phyloP scores from a whole-genome alignment of 2,797 vertebrate genomes.

The Parotocinclus haroldoi region DNA sequence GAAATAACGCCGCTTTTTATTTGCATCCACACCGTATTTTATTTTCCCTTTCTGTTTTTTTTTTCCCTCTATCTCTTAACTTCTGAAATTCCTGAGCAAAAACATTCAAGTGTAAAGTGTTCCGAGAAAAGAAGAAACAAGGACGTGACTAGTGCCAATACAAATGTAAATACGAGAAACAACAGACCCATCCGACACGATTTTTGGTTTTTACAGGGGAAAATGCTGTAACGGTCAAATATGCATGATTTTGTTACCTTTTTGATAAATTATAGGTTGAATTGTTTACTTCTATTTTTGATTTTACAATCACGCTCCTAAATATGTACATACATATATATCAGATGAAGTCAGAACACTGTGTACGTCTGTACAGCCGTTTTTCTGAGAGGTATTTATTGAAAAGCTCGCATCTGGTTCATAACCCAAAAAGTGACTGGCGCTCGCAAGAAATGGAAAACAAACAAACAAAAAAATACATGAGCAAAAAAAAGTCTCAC shows the following conservation, averaged over 20 bases:
- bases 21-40: slow-evolving; percentile 50
- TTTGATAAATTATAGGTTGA: slow-evolving; percentile 62
- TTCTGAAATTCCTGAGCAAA: not conserved
- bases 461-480: slow-evolving; percentile 40
- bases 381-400: slow-evolving; percentile 76
- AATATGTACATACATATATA: slow-evolving; percentile 34
- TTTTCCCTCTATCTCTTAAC: slow-evolving; percentile 17
- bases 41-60: slow-evolving; percentile 52
- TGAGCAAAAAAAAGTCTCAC: slow-evolving; percentile 44
- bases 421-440: not conserved
- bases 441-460: slow-evolving; percentile 35
- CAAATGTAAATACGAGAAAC: slow-evolving; percentile 40
- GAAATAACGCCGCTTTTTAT: no score
- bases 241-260: slow-evolving; percentile 81
- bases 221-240: slow-evolving; percentile 59
- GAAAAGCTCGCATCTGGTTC: slow-evolving; percentile 54
- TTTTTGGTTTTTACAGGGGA: slow-evolving; percentile 61
- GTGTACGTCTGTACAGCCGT: slow-evolving; percentile 77
- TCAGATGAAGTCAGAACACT: slow-evolving; percentile 64
- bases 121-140: slow-evolving; percentile 55
- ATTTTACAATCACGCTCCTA: slow-evolving; percentile 75
- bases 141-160: slow-evolving; percentile 54
- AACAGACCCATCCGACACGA: slow-evolving; percentile 51
- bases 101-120: slow-evolving; percentile 55
- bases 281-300: slow-evolving; percentile 66